A percentile compares a stretch with the other conserved stretches of the same genome.
Conservation (phyloP, 2,888 invertebrate species). For the Rhogogaster chlorosoma region DNA sequence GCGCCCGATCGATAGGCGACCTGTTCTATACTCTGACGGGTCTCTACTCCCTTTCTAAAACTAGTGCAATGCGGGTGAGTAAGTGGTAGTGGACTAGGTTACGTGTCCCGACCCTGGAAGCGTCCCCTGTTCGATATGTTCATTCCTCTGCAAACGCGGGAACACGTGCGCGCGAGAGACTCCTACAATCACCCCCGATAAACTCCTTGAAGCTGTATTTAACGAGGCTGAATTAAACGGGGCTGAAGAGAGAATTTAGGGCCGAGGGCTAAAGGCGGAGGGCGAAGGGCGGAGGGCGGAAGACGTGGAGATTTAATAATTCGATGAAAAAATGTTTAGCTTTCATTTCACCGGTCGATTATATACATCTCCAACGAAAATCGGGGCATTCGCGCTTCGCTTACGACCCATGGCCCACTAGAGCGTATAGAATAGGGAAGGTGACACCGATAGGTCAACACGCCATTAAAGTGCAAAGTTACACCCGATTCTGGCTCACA, state of each 20-base stretch:
- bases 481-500: background rate
- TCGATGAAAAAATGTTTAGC: background rate
- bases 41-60: background rate
- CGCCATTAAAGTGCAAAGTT: conserved; percentile 55
- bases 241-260: background rate
- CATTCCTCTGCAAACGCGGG: background rate
- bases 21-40: conserved; percentile 20
- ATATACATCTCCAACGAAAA: background rate
- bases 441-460: conserved; percentile 56
- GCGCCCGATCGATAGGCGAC: background rate
- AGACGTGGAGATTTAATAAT: background rate
- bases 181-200: background rate
- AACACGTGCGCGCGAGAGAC: background rate
- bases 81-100: background rate
- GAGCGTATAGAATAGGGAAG: background rate
- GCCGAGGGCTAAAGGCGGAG: background rate
- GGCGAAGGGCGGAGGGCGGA: background rate
- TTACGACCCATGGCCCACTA: background rate
- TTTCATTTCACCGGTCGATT: background rate
- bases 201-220: background rate
- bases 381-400: background rate
- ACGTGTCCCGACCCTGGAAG: background rate
- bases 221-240: background rate
- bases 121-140: background rate
- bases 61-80: conserved; percentile 7